Conservation (phyloP, 2,113 vertebrate species). For the Rhinoderma darwinii region DNA sequence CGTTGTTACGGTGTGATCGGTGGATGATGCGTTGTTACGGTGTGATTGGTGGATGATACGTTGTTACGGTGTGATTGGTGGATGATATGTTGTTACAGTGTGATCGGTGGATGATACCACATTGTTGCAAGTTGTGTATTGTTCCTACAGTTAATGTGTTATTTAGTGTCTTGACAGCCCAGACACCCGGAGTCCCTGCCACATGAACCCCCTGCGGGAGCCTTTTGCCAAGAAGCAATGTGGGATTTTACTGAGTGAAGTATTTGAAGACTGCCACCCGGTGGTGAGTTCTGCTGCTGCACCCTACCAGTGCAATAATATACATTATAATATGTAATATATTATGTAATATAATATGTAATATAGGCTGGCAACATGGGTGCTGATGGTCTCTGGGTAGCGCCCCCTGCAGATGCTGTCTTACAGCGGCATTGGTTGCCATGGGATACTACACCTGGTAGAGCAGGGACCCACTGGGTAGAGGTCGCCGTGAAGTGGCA, state of each 20-base stretch:
- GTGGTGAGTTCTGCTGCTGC: slow-evolving; percentile 81
- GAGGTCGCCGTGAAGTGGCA: no score
- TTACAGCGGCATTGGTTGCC: no score
- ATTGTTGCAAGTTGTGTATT: neutral
- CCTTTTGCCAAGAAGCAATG: slow-evolving; percentile 93
- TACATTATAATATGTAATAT: no score
- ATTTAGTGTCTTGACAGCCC: slow-evolving; percentile 88
- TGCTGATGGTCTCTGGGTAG: no score
- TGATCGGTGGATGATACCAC: neutral
- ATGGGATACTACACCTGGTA: no score
- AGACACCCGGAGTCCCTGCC: slow-evolving; percentile 89
- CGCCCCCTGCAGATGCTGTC: no score
- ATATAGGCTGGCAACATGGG: no score
- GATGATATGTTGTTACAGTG: neutral
- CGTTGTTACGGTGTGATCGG: no score
- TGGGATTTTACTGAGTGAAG: slow-evolving; percentile 84
- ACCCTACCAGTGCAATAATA: no score
- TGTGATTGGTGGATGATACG: neutral
- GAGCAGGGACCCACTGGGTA: no score
- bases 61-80: neutral
- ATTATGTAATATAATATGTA: no score
- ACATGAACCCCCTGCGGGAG: slow-evolving; percentile 87
- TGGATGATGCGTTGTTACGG: no score
- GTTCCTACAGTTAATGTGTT: neutral
- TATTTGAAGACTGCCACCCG: slow-evolving; percentile 93